A percentile compares a stretch with the other conserved stretches of the same genome.
Conservation (phyloP, 1,140 invertebrate genomes). For the Drosophila mojavensis region DNA sequence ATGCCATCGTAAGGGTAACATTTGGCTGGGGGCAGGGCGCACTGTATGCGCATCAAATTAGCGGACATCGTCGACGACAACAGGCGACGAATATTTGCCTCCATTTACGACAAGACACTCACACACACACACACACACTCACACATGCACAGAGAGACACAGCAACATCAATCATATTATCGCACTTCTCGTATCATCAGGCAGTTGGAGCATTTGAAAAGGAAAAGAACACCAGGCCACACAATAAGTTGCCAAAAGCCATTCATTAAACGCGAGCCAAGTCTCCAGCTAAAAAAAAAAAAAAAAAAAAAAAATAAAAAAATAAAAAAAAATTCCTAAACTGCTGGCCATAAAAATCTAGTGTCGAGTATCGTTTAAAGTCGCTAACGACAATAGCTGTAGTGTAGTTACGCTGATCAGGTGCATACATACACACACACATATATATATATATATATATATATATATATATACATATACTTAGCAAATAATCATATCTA, state of each 20-base stretch:
- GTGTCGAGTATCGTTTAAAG: too few relatives aligned
- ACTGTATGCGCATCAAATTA: constrained; percentile 38
- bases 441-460: too few relatives aligned
- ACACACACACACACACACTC: not conserved
- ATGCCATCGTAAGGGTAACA: constrained; percentile 6
- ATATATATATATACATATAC: too few relatives aligned
- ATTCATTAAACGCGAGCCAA: not conserved
- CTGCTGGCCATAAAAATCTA: too few relatives aligned
- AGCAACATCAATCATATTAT: constrained; percentile 6
- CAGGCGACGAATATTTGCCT: constrained; percentile 3
- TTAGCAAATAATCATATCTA: too few relatives aligned
- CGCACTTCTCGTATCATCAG: constrained; percentile 1
- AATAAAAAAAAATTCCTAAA: too few relatives aligned
- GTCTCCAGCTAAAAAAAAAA: not conserved
- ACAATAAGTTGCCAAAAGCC: constrained; percentile 2
- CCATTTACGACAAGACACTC: not conserved
- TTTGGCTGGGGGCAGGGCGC: not conserved
- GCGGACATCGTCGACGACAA: constrained; percentile 10
- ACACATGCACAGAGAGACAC: not conserved
- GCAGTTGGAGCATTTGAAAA: not conserved
- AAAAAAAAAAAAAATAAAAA: too few relatives aligned
- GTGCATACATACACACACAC: too few relatives aligned
- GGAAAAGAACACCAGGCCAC: constrained; percentile 3
- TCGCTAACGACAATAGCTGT: too few relatives aligned
- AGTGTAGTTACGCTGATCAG: too few relatives aligned